These are phyloP conservation scores for Hirudo medicinalis DNA, from an alignment of 1,140 invertebrate species.

Conservation along the genomic window DNA sequence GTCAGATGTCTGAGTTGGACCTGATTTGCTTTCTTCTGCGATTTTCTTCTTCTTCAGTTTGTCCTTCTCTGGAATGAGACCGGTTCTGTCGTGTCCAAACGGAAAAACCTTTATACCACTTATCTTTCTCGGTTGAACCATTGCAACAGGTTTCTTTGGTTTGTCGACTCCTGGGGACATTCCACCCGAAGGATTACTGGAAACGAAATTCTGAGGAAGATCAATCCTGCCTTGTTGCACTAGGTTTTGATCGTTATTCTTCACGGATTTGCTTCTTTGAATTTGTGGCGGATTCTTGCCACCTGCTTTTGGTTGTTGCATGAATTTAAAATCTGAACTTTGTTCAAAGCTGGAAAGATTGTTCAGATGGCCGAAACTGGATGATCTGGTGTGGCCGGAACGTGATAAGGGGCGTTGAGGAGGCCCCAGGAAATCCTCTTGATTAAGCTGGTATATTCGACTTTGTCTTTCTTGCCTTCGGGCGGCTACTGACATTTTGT, in stretches of 20 bases:
- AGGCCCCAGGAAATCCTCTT: neutral
- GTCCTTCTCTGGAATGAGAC: neutral
- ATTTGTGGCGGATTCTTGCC: neutral
- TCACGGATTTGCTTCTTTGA: neutral
- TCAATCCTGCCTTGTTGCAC: neutral
- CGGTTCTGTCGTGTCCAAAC: neutral
- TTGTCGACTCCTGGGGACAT: neutral
- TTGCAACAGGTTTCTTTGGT: neutral
- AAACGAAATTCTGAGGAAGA: conserved; percentile 1
- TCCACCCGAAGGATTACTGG: neutral
- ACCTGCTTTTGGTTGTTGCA: neutral
- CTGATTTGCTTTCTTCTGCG: too few species aligned
- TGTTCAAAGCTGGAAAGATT: neutral
- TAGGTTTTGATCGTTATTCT: neutral
- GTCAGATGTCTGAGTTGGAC: too few species aligned
- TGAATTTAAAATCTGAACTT: neutral
- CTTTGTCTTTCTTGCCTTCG: neutral
- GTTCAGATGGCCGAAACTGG: neutral
- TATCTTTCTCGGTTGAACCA: conserved; percentile 6
- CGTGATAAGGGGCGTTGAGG: neutral
- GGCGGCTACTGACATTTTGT: neutral
- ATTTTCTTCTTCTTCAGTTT: neutral
- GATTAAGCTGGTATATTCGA: neutral
- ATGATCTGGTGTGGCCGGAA: neutral
- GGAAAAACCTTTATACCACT: conserved; percentile 2